phyloP scores from a whole-genome alignment of 2,113 vertebrate genomes.

The Myotis davidii region DNA sequence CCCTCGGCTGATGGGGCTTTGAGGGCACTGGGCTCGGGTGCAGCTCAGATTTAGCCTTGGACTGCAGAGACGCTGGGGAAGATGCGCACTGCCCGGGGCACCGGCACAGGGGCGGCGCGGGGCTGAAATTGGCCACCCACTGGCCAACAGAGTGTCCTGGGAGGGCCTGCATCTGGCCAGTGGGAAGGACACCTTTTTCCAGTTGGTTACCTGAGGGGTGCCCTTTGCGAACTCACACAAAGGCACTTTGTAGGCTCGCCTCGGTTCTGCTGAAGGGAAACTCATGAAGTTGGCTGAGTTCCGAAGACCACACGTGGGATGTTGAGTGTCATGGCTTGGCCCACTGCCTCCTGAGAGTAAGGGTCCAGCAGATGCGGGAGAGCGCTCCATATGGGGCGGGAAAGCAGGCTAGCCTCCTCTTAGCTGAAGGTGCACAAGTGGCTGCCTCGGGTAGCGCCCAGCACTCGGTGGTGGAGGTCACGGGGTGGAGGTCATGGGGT shows the following conservation, averaged over 20 bases:
- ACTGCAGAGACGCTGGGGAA: not conserved
- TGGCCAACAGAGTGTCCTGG: not conserved
- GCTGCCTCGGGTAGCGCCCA: not conserved
- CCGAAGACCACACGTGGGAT: not conserved
- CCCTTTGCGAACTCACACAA: not conserved
- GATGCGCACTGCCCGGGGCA: rapidly evolving
- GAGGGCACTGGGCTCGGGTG: not conserved
- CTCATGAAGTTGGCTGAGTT: not conserved
- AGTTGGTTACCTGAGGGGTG: not conserved
- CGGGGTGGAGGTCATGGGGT: not conserved
- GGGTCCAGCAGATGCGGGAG: not conserved
- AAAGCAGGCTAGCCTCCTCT: not conserved
- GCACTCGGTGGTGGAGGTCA: not conserved
- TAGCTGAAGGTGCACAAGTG: not conserved
- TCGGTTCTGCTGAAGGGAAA: not conserved
- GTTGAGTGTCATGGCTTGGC: not conserved
- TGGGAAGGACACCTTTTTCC: too few relatives aligned
- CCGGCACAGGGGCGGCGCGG: not conserved
- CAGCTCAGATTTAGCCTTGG: not conserved
- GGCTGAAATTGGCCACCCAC: not conserved
- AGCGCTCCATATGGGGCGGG: too few relatives aligned
- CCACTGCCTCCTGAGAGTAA: not conserved
- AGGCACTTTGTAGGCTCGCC: not conserved
- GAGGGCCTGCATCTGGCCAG: not conserved
- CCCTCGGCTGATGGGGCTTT: not conserved